phyloP scores from a whole-genome alignment of 2,888 invertebrate species.

The Perithous albicinctus region DNA sequence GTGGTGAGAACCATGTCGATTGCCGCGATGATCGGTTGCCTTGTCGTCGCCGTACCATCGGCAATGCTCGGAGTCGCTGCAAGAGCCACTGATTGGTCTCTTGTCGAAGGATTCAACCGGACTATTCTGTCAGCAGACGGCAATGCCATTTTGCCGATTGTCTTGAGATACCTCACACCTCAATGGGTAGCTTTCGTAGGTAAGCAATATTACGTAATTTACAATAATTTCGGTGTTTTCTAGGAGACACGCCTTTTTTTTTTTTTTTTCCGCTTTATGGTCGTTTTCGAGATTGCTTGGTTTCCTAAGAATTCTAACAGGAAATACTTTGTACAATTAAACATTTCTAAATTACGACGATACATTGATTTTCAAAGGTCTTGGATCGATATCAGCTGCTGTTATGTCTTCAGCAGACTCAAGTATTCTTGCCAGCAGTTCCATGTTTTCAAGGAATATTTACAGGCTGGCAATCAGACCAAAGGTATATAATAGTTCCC shows the following conservation, averaged over 20 bases:
- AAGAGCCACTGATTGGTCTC: conserved; percentile 87
- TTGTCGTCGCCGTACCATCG: conserved; percentile 88
- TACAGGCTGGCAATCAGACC: conserved; percentile 89
- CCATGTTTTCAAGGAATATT: conserved; percentile 91
- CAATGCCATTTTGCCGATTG: conserved; percentile 88
- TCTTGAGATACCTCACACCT: conserved; percentile 86
- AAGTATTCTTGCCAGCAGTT: conserved; percentile 89
- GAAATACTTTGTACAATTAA: too few relatives aligned
- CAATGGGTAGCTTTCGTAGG: conserved; percentile 88
- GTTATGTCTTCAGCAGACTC: conserved; percentile 93
- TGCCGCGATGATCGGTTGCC: conserved; percentile 88
- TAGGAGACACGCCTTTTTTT: too few relatives aligned
- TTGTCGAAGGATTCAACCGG: conserved; percentile 77
- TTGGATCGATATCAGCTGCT: conserved; percentile 90
- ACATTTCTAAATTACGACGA: too few relatives aligned
- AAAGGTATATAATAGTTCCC: conserved; percentile 84
- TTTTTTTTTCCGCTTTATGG: too few relatives aligned
- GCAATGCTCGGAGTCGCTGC: conserved; percentile 89
- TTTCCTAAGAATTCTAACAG: too few relatives aligned
- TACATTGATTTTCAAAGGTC: conserved; percentile 82
- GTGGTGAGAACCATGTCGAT: conserved; percentile 88
- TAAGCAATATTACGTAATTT: conserved; percentile 64
- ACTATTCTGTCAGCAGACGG: conserved; percentile 83
- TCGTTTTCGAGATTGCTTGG: too few relatives aligned
- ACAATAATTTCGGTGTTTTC: too few relatives aligned